A percentile compares a stretch with the other conserved stretches of the same genome.
Evolutionary conservation across 2,888 invertebrate genomes (phyloP).

Genomic region (Megalurothrips usitatus): DNA sequence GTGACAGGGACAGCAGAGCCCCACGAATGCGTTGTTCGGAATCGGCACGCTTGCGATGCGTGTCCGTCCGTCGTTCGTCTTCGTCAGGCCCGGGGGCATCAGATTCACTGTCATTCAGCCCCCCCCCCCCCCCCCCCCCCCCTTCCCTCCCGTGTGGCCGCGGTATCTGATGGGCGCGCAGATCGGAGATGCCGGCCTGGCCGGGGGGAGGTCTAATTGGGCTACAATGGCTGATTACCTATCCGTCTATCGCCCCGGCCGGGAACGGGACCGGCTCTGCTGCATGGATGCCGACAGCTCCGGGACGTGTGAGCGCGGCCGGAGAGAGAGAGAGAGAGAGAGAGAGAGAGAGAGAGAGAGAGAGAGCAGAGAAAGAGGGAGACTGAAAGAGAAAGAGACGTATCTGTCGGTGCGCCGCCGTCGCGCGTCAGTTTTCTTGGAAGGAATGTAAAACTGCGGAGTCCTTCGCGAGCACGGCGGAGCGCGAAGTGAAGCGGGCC

Average conservation of each 20-base stretch:
- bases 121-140: not conserved
- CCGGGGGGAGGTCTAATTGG: not conserved
- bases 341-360: no score
- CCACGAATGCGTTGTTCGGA: no score
- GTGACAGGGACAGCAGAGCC: no score
- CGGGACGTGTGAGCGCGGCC: not conserved
- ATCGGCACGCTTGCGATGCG: no score
- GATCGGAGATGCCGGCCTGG: no score
- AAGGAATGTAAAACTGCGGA: conserved; percentile 12
- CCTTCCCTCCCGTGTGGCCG: not conserved
- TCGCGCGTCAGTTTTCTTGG: not conserved
- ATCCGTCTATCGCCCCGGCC: no score
- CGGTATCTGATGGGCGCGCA: not conserved
- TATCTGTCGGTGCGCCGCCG: conserved; percentile 1
- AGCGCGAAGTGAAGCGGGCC: not conserved
- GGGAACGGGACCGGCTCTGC: no score
- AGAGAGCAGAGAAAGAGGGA: no score
- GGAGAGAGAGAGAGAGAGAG: no score
- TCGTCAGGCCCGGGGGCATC: not conserved
- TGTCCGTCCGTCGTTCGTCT: not conserved
- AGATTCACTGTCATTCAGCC: not conserved
- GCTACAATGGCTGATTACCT: not conserved
- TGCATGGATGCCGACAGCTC: no score
- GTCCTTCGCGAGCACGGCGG: not conserved
- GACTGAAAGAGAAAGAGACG: not conserved